Conservation (phyloP, 2,888 invertebrate genomes). For the Xestoiulus laeticollis region DNA sequence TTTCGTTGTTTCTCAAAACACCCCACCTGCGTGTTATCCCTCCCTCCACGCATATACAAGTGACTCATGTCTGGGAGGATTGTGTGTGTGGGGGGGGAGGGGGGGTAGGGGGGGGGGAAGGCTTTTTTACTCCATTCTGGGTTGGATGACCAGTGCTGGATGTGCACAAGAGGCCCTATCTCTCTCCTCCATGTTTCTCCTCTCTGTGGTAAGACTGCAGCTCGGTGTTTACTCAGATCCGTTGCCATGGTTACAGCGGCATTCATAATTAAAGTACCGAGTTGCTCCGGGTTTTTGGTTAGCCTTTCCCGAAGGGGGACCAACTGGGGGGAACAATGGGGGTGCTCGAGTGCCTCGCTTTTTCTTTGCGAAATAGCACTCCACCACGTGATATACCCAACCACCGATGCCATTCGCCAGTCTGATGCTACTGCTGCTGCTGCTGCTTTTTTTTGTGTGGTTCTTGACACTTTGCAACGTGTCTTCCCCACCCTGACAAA, state of each 20-base stretch:
- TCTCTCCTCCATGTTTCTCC: not conserved
- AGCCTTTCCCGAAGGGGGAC: conserved; percentile 4
- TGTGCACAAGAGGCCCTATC: not conserved
- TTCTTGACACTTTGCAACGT: not conserved
- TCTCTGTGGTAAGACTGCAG: conserved; percentile 7
- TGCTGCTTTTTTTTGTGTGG: not conserved
- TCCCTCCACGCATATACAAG: not conserved
- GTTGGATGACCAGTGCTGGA: conserved; percentile 38
- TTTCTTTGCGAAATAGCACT: not conserved
- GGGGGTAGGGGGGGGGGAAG: not conserved
- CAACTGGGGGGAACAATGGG: not conserved
- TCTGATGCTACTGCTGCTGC: too few species aligned
- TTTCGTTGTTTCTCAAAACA: not conserved
- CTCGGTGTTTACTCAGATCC: conserved; percentile 43
- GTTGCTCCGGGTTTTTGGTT: conserved; percentile 29
- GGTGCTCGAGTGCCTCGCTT: not conserved
- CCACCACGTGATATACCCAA: not conserved
- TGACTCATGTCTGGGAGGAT: not conserved
- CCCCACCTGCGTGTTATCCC: not conserved
- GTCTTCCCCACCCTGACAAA: not conserved
- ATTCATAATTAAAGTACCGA: conserved; percentile 50
- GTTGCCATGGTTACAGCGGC: conserved; percentile 49
- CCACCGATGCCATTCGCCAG: not conserved
- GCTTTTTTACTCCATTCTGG: not conserved
- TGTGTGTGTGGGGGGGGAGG: not conserved